Conservation (phyloP, 2,888 invertebrate species). For the Anticlea derivata region DNA sequence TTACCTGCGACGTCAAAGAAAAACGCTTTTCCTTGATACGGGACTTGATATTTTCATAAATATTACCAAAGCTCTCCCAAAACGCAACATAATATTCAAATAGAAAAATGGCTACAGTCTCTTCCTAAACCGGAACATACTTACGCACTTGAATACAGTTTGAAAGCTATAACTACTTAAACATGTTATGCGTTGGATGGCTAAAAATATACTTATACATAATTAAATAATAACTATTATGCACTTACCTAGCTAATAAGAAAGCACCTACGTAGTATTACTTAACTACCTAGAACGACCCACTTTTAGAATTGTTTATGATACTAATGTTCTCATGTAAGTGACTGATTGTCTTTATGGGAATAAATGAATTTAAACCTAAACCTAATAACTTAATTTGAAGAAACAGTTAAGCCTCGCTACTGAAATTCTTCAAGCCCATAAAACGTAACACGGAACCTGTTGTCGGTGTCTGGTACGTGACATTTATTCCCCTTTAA, state of each 20-base stretch:
- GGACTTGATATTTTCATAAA: conserved; percentile 12
- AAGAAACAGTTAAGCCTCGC: conserved; percentile 1
- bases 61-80: conserved; percentile 3
- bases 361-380: no score
- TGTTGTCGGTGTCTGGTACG: conserved; percentile 14
- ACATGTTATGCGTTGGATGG: no score
- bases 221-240: no score
- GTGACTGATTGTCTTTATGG: no score
- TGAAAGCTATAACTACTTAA: no score
- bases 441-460: conserved; percentile 7
- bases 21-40: conserved; percentile 4
- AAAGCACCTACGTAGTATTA: no score
- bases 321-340: no score
- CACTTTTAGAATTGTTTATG: no score
- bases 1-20: conserved; percentile 14
- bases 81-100: conserved; percentile 2
- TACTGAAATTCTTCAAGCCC: conserved; percentile 4
- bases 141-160: conserved; percentile 1
- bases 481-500: conserved; percentile 22
- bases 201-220: no score
- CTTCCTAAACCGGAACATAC: no score
- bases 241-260: no score
- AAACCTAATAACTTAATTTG: neutral
- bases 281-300: no score
- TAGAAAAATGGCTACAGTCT: neutral